These are phyloP conservation scores for Capreolus pygargus DNA, from an alignment of 2,113 vertebrate species.

Conservation along the genomic window DNA sequence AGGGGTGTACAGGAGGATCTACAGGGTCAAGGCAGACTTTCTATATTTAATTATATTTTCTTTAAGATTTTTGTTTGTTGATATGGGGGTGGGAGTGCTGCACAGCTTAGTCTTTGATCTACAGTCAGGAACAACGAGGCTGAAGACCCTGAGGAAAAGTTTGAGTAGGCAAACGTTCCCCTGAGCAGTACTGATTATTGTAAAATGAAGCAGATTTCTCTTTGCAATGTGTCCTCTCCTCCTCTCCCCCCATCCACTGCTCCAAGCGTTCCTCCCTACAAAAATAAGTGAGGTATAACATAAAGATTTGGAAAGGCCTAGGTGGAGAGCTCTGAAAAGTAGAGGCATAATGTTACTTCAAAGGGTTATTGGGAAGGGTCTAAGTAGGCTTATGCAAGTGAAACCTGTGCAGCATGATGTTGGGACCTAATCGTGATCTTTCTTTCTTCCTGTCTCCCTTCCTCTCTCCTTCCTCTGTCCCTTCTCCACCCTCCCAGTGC, in stretches of 20 bases:
- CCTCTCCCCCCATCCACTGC: too few relatives aligned
- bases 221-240: background rate
- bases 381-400: background rate
- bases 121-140: background rate
- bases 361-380: background rate
- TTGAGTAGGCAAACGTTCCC: background rate
- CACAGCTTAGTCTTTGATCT: background rate
- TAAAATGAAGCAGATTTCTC: background rate
- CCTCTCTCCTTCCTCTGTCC: background rate
- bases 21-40: background rate
- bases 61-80: background rate
- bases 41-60: background rate
- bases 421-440: background rate
- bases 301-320: background rate
- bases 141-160: background rate
- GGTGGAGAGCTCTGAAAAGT: background rate
- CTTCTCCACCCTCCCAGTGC: background rate
- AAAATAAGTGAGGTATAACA: background rate
- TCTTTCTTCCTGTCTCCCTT: background rate
- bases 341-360: background rate
- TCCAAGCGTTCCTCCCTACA: background rate
- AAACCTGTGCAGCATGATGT: background rate
- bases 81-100: too few relatives aligned
- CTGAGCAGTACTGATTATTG: background rate
- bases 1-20: background rate